Evolutionary conservation across 2,888 invertebrate species (phyloP).

Genomic region (Lysandra coridon): DNA sequence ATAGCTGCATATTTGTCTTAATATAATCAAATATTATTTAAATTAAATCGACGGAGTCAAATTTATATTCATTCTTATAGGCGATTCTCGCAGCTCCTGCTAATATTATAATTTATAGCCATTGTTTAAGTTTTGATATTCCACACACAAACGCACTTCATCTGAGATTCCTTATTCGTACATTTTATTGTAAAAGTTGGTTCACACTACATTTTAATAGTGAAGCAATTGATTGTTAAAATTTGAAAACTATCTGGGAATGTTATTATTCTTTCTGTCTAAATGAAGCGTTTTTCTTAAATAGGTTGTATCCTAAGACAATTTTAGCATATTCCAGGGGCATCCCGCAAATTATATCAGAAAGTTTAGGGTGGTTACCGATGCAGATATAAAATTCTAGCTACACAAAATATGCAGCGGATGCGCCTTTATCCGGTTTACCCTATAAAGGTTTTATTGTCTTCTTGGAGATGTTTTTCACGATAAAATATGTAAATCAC

Average conservation of each 20-base stretch:
- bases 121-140: conserved; percentile 14
- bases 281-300: no score
- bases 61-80: neutral
- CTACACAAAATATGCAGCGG: no score
- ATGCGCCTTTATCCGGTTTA: no score
- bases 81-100: neutral
- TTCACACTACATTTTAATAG: neutral
- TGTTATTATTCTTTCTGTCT: no score
- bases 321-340: no score
- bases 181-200: neutral
- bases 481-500: neutral
- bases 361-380: no score
- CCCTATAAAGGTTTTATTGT: no score
- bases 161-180: conserved; percentile 18
- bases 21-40: neutral
- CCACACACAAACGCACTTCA: neutral
- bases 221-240: neutral
- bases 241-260: neutral
- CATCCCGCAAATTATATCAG: no score
- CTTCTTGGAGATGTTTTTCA: no score
- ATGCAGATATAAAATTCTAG: no score
- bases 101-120: conserved; percentile 17
- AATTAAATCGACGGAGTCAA: neutral
- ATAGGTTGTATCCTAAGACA: no score
- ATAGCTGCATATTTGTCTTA: neutral